Base-by-base conservation (phyloP, 2,113 vertebrate species). In the Paedocypris sp. region DNA sequence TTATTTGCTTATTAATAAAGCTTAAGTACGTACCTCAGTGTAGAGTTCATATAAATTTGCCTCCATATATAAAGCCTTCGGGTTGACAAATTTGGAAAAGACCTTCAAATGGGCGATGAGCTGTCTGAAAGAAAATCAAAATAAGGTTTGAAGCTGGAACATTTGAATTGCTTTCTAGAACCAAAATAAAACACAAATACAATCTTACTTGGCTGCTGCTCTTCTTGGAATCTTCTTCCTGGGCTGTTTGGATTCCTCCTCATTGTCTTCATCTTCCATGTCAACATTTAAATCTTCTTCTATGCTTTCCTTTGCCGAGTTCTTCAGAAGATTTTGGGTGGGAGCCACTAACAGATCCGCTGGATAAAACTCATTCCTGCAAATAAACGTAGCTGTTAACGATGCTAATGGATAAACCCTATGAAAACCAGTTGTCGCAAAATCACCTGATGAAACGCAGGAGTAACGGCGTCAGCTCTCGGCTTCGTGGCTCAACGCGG, bases 61-160 rank as follows among this genome's bases (percentile, higher is more conserved):
- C 75, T 98, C 91, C 78, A 94, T 71, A 74, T 92, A 97, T 6
- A 99, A 79, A 0, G 93, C 75, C 31, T 89, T 86, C 26, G 95
- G 94, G 82, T 97, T 95, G 3, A 82, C 87, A 83, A 99, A 99
- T 50, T 92, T 94, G 43, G 90, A 85, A 49, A 99, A 99, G 60
- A 99, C 88, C 59, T 89, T 88, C 57, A 99, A 82, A 64, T 98
- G 94, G 13, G 81, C 76, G 16, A 91, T 86, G 38, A 99, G 86
- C 16, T 97, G 91, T 64, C 95, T 99, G 79, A 1, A 67, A 75
- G 2, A 71, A 38, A 23, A 45, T 18, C n/a, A 29, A 35, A 4
- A 31, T 2, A 47, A 7, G 11, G 11, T 4, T 22, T 18, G 3
- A n/a, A n/a, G n/a, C n/a, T n/a, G n/a, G n/a, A n/a, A n/a, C n/a